Evolutionary conservation across 1,140 invertebrate genomes (phyloP).

Genomic region (Drosophila ironensis): DNA sequence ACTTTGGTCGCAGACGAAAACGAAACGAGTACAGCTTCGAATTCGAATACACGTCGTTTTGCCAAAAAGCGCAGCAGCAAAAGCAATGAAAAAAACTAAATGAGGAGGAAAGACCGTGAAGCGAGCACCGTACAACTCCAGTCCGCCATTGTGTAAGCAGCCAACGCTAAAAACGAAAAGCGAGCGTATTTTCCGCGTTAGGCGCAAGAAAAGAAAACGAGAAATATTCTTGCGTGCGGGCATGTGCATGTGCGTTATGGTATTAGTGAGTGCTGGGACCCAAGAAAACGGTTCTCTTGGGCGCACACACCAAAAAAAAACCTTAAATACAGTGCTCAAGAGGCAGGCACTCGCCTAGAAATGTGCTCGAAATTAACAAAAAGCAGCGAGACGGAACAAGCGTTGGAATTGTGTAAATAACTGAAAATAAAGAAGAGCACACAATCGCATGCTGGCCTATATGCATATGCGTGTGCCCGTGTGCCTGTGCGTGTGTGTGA

Average conservation of each 20-base stretch:
- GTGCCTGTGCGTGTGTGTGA: not conserved
- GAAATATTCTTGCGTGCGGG: slow-evolving; percentile 66
- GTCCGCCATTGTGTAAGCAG: slow-evolving; percentile 49
- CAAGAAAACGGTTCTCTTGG: no score
- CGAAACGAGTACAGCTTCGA: slow-evolving; percentile 76
- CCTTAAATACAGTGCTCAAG: slow-evolving; percentile 26
- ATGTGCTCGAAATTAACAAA: slow-evolving; percentile 29
- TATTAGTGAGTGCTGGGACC: slow-evolving; percentile 49
- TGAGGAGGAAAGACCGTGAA: slow-evolving; percentile 71
- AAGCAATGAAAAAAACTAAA: slow-evolving; percentile 76
- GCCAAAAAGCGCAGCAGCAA: slow-evolving; percentile 69
- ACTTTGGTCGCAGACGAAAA: slow-evolving; percentile 51
- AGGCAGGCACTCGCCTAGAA: slow-evolving; percentile 22
- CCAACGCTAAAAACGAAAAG: not conserved
- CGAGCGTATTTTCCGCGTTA: slow-evolving; percentile 59
- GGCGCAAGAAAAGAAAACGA: not conserved
- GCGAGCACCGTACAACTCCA: slow-evolving; percentile 56
- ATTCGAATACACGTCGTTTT: slow-evolving; percentile 80
- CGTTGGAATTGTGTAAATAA: slow-evolving; percentile 69
- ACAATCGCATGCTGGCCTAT: slow-evolving; percentile 27
- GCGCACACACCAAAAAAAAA: no score
- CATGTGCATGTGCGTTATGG: slow-evolving; percentile 27
- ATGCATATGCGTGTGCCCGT: not conserved
- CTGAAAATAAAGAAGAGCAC: slow-evolving; percentile 71
- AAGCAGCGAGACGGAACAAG: slow-evolving; percentile 13